Evolutionary conservation across 1,140 invertebrate genomes (phyloP), one percentile per base, ranked within the genome.

Genomic region (Aphelinus atriplicis): DNA sequence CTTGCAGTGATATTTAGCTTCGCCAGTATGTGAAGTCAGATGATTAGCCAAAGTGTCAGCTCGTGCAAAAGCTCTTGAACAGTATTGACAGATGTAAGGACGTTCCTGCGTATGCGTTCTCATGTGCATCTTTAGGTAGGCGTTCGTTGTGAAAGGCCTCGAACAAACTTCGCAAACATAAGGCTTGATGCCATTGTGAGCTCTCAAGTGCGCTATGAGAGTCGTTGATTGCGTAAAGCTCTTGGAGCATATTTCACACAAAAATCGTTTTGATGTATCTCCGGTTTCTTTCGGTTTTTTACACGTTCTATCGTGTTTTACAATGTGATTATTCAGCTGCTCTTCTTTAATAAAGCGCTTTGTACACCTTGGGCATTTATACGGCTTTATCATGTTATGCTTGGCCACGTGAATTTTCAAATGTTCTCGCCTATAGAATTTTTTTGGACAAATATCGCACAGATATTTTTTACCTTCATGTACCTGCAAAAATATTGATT

Each of bases 401-500:
- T 88, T 88, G 0, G 87, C 87, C 1, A 88, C 86, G 57, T 88
- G 87, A 48, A 88, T 87, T 63, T 88, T 88, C 6, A 88, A 70
- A 79, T 92, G 91, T 75, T 92, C 92, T 63, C 92, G 90, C 0
- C 91, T 87, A 10, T 92, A 91, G 76, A 93, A 91, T 79, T 91
- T 91, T 70, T 93, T 92, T 42, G 91, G 90, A 70, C 91, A 92
- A 63, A 91, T 92, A 26, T 90, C 90, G 80, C 91, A 92, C 2
- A 91, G 88, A 62, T 92, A 92, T 63, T 91, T 92, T 78, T 92
- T 92, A 5, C 91, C 90, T 75, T 92, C 91, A 78, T 93, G 92
- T 26, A 91, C 85, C 74, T 75, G n/a, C 0, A 60, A 4, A 2
- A 56, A 26, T 26, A 26, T 26, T 26, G 26, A 26, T 26, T 26